Evolutionary conservation across 2,888 invertebrate species (phyloP).

Genomic region (Villa cingulata): DNA sequence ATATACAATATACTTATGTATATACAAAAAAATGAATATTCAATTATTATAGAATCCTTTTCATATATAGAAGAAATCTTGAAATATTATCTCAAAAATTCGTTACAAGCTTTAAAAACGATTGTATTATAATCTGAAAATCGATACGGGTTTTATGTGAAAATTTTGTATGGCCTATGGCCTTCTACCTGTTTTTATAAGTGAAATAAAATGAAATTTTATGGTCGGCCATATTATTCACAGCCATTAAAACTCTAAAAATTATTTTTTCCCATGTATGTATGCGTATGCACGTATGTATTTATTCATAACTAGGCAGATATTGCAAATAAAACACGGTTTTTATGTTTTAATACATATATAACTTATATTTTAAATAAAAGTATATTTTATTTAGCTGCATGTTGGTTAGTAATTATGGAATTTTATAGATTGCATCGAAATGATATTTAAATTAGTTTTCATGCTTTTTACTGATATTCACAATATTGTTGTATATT

Average conservation of each 20-base stretch:
- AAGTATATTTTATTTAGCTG: neutral
- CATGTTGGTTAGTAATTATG: constrained; percentile 5
- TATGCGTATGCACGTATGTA: neutral
- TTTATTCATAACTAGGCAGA: too few species aligned
- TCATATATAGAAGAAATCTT: too few species aligned
- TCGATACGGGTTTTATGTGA: too few species aligned
- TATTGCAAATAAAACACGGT: neutral
- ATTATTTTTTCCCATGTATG: neutral
- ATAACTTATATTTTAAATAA: constrained; percentile 1
- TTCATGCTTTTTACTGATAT: neutral
- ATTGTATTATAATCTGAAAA: too few species aligned
- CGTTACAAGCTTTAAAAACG: too few species aligned
- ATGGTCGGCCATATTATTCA: neutral
- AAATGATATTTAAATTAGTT: constrained; percentile 9
- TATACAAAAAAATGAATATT: too few species aligned
- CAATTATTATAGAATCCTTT: too few species aligned
- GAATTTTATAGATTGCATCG: neutral
- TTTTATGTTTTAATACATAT: neutral
- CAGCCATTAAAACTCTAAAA: neutral
- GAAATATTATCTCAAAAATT: too few species aligned
- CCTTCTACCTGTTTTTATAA: neutral
- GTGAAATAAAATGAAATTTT: neutral
- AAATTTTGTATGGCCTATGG: neutral
- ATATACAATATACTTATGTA: too few species aligned
- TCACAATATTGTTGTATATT: neutral